Conservation (phyloP, 2,113 vertebrate genomes). For the Panthera tigris region DNA sequence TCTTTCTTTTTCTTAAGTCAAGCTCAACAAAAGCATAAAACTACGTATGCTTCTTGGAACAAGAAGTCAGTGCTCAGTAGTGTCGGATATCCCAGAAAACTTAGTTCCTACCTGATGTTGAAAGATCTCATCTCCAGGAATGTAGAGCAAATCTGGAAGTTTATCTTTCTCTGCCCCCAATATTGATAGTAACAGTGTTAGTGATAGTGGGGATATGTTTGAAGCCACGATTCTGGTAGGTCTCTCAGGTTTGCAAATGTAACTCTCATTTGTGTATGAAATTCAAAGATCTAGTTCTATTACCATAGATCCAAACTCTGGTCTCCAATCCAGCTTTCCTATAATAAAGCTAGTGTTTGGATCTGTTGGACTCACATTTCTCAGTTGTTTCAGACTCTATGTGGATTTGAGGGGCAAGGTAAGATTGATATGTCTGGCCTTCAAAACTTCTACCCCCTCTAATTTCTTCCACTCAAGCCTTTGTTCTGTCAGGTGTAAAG, state of each 20-base stretch:
- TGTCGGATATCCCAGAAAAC: not conserved
- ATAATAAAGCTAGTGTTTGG: not conserved
- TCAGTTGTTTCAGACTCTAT: not conserved
- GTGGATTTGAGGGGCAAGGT: not conserved
- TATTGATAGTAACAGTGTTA: not conserved
- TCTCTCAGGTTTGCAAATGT: not conserved
- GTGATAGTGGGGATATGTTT: not conserved
- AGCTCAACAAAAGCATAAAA: not conserved
- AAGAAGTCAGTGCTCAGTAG: not conserved
- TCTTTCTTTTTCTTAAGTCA: not conserved
- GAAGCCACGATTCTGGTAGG: not conserved
- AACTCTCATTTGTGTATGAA: not conserved
- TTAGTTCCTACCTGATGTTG: not conserved
- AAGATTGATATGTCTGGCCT: not conserved
- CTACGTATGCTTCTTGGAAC: not conserved
- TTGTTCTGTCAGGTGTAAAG: not conserved
- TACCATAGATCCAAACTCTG: not conserved
- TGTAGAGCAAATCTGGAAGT: not conserved
- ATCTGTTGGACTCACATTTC: not conserved
- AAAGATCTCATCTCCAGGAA: not conserved
- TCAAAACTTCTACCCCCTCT: not conserved
- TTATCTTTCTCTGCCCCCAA: not conserved
- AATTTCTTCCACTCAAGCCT: not conserved
- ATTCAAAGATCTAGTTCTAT: not conserved
- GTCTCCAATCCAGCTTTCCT: not conserved